Conservation (phyloP, 2,113 vertebrate species). For the Lophura nycthemera region DNA sequence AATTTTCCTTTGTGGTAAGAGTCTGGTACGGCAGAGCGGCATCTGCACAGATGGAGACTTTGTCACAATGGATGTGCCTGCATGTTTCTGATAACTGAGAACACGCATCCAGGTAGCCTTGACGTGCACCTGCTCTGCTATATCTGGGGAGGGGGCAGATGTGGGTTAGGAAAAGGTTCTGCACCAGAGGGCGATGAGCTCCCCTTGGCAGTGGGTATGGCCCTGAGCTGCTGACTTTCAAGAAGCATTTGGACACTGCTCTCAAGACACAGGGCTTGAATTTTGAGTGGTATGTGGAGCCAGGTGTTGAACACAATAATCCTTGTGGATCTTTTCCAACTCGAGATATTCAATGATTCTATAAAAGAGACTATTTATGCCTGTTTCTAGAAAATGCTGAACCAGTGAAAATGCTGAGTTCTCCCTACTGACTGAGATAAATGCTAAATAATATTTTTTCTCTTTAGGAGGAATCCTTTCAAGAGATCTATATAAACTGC, state of each 20-base stretch:
- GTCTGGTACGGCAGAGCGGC: rapidly evolving
- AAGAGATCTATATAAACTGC: not conserved
- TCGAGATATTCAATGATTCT: not conserved
- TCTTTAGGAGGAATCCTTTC: not conserved
- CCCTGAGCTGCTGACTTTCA: too few species aligned
- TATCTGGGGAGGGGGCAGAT: not conserved
- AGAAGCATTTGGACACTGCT: not conserved
- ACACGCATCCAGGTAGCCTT: rapidly evolving
- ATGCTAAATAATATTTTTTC: not conserved
- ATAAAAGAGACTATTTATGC: not conserved
- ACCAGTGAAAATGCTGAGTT: not conserved
- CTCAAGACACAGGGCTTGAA: not conserved
- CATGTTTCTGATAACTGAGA: not conserved
- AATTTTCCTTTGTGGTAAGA: not conserved
- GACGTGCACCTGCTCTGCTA: rapidly evolving
- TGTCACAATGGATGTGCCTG: rapidly evolving
- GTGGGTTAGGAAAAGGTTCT: not conserved
- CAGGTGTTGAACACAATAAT: not conserved
- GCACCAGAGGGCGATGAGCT: not conserved
- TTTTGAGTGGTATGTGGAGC: not conserved
- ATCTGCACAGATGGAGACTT: not conserved
- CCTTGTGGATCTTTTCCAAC: not conserved
- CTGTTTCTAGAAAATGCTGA: not conserved
- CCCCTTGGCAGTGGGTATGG: not conserved
- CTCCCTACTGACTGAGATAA: not conserved